phyloP scores from a whole-genome alignment of 2,113 vertebrate genomes.

The Lipophrys pholis region DNA sequence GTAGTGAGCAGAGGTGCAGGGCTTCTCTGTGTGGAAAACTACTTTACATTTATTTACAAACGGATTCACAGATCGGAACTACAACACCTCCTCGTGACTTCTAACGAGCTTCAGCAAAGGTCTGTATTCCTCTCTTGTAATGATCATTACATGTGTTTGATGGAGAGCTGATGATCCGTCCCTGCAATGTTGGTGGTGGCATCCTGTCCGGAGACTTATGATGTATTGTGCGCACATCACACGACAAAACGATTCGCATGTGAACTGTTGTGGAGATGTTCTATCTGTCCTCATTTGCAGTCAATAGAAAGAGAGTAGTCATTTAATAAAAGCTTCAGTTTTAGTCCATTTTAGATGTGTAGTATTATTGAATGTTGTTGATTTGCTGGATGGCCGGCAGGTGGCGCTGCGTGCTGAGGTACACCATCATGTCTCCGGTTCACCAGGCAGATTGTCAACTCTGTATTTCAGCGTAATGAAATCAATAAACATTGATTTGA shows the following conservation, averaged over 20 bases:
- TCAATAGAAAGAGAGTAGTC: background rate
- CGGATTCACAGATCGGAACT: background rate
- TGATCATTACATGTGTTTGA: background rate
- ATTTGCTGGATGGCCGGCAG: conserved; percentile 21
- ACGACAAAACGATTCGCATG: background rate
- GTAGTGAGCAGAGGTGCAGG: conserved; percentile 2
- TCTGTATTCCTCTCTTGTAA: conserved; percentile 6
- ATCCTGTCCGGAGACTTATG: background rate
- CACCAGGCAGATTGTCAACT: conserved; percentile 21
- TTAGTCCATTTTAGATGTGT: background rate
- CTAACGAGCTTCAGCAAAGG: conserved; percentile 20
- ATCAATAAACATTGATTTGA: conserved; percentile 65
- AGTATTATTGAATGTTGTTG: background rate
- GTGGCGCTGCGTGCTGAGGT: conserved; percentile 45
- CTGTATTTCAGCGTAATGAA: conserved; percentile 65
- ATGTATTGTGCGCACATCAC: background rate
- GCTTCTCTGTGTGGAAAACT: background rate
- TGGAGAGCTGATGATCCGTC: conserved; percentile 13
- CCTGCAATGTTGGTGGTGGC: background rate
- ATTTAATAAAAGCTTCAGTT: background rate
- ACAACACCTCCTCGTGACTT: background rate
- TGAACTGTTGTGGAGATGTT: background rate
- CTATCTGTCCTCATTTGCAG: background rate
- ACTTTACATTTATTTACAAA: background rate
- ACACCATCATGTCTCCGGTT: background rate